Evolutionary conservation across 1,140 invertebrate species (phyloP), one percentile per base, ranked within the genome.

Genomic region (Aradophagus sp.): DNA sequence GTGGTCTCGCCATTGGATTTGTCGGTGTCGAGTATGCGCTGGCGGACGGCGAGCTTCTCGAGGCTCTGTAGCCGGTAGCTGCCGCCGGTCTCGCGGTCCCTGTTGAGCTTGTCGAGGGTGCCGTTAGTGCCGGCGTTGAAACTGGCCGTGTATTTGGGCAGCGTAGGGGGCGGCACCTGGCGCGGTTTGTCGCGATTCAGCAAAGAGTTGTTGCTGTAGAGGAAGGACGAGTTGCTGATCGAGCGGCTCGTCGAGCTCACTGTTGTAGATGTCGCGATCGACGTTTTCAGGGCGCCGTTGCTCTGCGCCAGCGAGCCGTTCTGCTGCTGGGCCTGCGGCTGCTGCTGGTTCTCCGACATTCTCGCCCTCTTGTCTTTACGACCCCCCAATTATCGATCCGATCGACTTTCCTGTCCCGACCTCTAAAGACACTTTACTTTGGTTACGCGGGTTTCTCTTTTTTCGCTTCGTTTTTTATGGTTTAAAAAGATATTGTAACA

Each of bases 51-150:
- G 61, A 93, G 84, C 72, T 90, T 88, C 75, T 92, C 91, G 7
- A 92, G 85, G 75, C 91, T 92, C 10, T 91, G 90, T 50, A 92
- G 84, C 23, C 89, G 86, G 77, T 90, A 90, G 26, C 89, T 90
- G 62, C 88, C 88, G 15, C 89, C 89, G 31, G 87, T 84, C 61
- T 89, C 84, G 74, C 87, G 75, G 79, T 87, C 81, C 83, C 87
- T 85, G 65, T 82, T 69, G 76, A 85, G 73, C 32, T 83, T 84
- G 59, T 89, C 84, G 74, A 85, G 59, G 74, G 83, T 83, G 69
- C 86, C 53, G 45, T 88, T 87, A 26, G 86, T 84, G 13, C 87
- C 86, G 35, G 87, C 86, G 62, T 87, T 88, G 66, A 88, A 88
- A 74, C 87, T 89, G 11, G 87, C 87, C 16, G 87, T 88, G 67